Percentiles rank a stretch among this genome's conserved stretches.
phyloP scores from a whole-genome alignment of 1,140 invertebrate genomes.

The Sinella curviseta region DNA sequence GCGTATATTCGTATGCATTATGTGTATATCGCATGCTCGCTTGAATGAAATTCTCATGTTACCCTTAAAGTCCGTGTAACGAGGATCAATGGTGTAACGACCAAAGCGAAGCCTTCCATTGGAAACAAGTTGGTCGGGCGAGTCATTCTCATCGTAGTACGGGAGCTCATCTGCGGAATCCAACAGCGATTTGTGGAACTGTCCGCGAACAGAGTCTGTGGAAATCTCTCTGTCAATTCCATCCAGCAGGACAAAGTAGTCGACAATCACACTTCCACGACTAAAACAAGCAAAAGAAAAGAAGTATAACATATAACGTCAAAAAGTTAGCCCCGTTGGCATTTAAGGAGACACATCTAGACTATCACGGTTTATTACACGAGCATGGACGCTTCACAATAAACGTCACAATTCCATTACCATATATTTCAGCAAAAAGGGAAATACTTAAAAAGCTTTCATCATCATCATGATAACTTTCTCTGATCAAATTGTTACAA shows the following conservation, averaged over 20 bases:
- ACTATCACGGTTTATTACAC: no score
- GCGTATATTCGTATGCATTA: no score
- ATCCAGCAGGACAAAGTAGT: constrained; percentile 80
- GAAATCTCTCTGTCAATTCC: constrained; percentile 75
- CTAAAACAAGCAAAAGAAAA: constrained; percentile 54
- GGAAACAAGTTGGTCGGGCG: constrained; percentile 61
- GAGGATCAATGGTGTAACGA: constrained; percentile 77
- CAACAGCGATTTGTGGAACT: constrained; percentile 76
- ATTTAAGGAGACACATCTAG: no score
- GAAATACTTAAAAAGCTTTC: no score
- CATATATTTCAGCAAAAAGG: no score
- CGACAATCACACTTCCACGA: constrained; percentile 81
- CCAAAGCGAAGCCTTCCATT: constrained; percentile 68
- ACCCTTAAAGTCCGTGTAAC: constrained; percentile 86
- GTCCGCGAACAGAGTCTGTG: constrained; percentile 74
- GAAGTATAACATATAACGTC: neutral
- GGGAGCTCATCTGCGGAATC: constrained; percentile 55
- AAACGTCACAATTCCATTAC: no score
- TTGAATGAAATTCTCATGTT: no score
- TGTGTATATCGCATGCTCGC: no score
- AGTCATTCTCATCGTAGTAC: constrained; percentile 51
- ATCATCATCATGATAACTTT: no score
- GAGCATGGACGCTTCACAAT: no score
- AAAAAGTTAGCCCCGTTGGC: no score
- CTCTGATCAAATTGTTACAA: no score